phyloP scores from a whole-genome alignment of 2,113 vertebrate species.

The Pangasianodon gigas region DNA sequence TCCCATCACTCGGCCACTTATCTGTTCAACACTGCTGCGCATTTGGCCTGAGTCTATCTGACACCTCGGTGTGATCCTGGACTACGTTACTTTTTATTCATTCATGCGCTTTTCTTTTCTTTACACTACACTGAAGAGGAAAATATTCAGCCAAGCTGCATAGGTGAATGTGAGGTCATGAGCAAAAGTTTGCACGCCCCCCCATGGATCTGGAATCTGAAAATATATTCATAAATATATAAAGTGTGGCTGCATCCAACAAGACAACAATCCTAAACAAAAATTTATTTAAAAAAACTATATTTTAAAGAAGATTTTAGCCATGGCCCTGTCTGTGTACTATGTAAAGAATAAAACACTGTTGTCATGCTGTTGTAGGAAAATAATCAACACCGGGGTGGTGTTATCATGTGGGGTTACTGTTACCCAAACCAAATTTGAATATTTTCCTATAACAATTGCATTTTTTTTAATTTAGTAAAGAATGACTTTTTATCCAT shows the following conservation, averaged over 20 bases:
- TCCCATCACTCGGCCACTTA: constrained; percentile 10
- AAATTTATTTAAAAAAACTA: too few species aligned
- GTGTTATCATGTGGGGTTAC: too few species aligned
- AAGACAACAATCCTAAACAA: background rate
- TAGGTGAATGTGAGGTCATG: background rate
- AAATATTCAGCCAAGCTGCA: background rate
- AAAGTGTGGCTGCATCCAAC: background rate
- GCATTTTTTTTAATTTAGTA: background rate
- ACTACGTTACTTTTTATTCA: background rate
- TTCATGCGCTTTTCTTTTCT: background rate
- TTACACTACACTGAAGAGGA: background rate
- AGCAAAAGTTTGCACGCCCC: background rate
- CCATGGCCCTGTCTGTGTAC: too few species aligned
- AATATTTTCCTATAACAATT: too few species aligned
- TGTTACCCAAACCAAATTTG: too few species aligned
- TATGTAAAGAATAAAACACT: too few species aligned
- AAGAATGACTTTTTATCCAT: background rate
- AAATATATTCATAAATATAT: background rate
- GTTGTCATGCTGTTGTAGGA: too few species aligned
- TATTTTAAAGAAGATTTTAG: too few species aligned
- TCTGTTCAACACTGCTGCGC: background rate
- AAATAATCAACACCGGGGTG: too few species aligned
- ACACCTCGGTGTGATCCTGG: background rate
- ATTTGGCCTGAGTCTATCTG: background rate
- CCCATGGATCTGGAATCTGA: background rate